These are phyloP conservation scores for Thalpophila matura DNA, from an alignment of 2,888 invertebrate genomes.

Conservation along the genomic window DNA sequence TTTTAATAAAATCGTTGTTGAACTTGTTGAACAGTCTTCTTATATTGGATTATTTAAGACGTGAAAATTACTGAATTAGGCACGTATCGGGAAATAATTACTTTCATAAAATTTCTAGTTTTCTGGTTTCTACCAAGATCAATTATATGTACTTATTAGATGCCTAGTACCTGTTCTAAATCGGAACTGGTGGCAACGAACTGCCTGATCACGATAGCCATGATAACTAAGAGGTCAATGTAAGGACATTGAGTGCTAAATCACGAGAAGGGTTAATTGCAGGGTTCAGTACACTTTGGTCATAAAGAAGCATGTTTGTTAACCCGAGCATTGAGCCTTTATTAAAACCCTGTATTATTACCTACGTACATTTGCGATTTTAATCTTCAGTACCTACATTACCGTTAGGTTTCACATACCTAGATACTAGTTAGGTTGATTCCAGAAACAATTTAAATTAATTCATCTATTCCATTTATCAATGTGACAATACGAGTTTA, in stretches of 20 bases:
- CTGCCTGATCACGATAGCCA: conserved; percentile 16
- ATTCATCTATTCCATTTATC: no score
- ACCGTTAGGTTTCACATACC: no score
- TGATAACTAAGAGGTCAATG: conserved; percentile 28
- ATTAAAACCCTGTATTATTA: not conserved
- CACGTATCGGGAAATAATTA: no score
- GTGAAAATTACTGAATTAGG: no score
- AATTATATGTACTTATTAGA: not conserved
- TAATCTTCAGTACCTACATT: not conserved
- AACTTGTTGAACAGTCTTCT: no score
- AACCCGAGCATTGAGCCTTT: conserved; percentile 14
- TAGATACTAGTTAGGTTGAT: no score
- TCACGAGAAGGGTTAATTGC: conserved; percentile 29
- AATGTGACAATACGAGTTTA: not conserved
- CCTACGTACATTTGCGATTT: not conserved
- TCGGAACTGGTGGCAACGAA: conserved; percentile 24
- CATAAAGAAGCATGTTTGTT: conserved; percentile 30
- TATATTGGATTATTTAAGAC: no score
- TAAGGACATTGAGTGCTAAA: conserved; percentile 32
- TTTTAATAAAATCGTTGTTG: no score
- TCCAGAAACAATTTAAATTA: no score
- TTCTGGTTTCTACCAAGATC: not conserved
- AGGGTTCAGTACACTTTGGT: conserved; percentile 30
- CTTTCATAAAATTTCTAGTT: no score
- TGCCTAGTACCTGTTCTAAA: not conserved